Percentiles rank a stretch among this genome's conserved stretches.
Evolutionary conservation across 2,888 invertebrate species (phyloP).

Genomic region (Chouioia cunea): DNA sequence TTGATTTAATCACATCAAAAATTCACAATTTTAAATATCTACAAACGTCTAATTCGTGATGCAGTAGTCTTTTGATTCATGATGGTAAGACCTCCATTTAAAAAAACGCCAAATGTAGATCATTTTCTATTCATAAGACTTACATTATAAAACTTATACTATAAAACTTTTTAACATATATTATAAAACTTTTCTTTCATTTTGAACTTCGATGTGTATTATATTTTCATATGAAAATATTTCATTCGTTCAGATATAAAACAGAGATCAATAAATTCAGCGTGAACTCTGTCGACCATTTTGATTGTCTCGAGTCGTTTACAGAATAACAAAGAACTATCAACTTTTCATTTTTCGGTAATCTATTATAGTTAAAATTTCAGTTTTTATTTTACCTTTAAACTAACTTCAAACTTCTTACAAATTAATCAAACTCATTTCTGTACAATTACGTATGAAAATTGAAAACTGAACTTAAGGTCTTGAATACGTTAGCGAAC

Average conservation of each 20-base stretch:
- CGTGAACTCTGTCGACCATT: not conserved
- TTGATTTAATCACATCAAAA: not conserved
- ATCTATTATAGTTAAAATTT: constrained; percentile 27
- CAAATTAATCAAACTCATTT: constrained; percentile 24
- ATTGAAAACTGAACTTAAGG: too few species aligned
- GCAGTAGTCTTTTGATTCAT: not conserved
- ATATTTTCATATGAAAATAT: too few species aligned
- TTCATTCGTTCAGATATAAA: too few species aligned
- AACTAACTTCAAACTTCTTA: constrained; percentile 23
- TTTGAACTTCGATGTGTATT: too few species aligned
- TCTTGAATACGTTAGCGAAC: too few species aligned
- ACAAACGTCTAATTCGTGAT: not conserved
- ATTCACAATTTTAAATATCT: too few species aligned
- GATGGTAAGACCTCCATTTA: constrained; percentile 30
- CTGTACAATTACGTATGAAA: too few species aligned
- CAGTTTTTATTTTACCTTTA: constrained; percentile 33
- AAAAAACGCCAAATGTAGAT: not conserved
- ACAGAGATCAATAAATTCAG: too few species aligned
- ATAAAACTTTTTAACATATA: too few species aligned
- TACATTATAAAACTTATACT: too few species aligned
- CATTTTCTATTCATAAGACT: too few species aligned
- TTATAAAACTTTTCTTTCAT: too few species aligned
- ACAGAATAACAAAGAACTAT: constrained; percentile 28
- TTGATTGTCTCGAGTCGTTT: constrained; percentile 5
- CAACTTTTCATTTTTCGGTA: constrained; percentile 26